A percentile compares a stretch with the other conserved stretches of the same genome.
phyloP scores from a whole-genome alignment of 2,113 vertebrate species.

The Zosterops pallidus region DNA sequence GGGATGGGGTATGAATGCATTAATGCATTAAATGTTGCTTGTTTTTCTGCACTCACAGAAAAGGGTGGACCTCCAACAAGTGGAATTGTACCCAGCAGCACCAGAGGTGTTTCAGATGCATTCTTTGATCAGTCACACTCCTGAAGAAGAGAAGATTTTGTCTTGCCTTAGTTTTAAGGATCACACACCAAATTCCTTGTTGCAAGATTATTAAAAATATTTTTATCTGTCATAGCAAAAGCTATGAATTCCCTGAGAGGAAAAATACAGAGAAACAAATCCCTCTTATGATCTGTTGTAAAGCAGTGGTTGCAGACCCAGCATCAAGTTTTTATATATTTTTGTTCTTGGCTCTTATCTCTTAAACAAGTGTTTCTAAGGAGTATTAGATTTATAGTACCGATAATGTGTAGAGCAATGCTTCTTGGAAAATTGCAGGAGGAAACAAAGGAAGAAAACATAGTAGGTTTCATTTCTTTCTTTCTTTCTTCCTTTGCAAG shows the following conservation, averaged over 20 bases:
- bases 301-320: neutral
- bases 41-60: neutral
- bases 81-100: neutral
- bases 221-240: conserved; percentile 50
- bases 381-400: conserved; percentile 27
- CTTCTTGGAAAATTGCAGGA: neutral
- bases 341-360: conserved; percentile 16
- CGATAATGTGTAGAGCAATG: neutral
- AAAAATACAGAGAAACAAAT: conserved; percentile 2
- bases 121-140: neutral
- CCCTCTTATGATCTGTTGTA: neutral
- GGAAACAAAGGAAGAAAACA: neutral
- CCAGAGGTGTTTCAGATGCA: neutral
- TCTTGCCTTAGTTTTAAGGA: conserved; percentile 2
- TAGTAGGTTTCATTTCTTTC: neutral
- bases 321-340: neutral
- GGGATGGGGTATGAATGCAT: neutral
- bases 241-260: neutral
- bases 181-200: neutral
- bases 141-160: neutral
- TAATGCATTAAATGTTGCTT: neutral
- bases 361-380: conserved; percentile 32
- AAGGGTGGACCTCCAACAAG: neutral
- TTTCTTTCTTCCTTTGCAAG: conserved; percentile 16
- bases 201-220: conserved; percentile 48